Base-by-base conservation (phyloP, 2,888 invertebrate species). In the Hypena proboscidalis region DNA sequence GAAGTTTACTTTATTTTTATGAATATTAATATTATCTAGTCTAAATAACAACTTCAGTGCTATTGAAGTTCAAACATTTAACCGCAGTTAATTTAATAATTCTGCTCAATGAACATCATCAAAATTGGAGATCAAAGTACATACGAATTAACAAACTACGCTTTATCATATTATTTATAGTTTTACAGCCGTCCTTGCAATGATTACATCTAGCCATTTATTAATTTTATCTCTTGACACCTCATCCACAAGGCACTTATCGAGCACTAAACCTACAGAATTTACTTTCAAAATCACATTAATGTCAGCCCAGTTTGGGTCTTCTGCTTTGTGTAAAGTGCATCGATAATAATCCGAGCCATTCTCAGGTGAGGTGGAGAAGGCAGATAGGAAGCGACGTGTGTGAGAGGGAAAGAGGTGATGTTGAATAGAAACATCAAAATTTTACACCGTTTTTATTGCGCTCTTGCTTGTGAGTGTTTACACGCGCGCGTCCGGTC, bases 261-360 rank as follows among this genome's bases (percentile, higher is more conserved):
- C 80, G 56, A 67, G 49, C 74, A 80, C 81, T 84, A 86, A 87
- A 87, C 82, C 80, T 81, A 84, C 81, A 87, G 83, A 76, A 88
- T 87, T 88, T 88, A 88, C 86, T 80, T 78, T 83, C 83, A 80
- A 83, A 85, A 80, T 86, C 87, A 87, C 90, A 90, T 90, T 74
- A 90, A 88, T 77, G 90, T 90, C 90, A 86, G 82, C 29, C 70
- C 57, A 77, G 74, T 80, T 81, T 72, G 76, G 78, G 77, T 83
- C 85, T 86, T 90, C 90, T 90, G 90, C 84, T 90, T 90, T 88
- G 82, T 90, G 90, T 90, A 89, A 90, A 90, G 85, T 89, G 87
- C 90, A 89, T 90, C 88, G 90, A 90, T 90, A 89, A 87, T 90
- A 87, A 87, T 89, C 88, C 80, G 72, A 75, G 70, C 83, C 80